These are phyloP conservation scores for Drosophila antonietae DNA, from an alignment of 2,888 invertebrate genomes.

Conservation along the genomic window DNA sequence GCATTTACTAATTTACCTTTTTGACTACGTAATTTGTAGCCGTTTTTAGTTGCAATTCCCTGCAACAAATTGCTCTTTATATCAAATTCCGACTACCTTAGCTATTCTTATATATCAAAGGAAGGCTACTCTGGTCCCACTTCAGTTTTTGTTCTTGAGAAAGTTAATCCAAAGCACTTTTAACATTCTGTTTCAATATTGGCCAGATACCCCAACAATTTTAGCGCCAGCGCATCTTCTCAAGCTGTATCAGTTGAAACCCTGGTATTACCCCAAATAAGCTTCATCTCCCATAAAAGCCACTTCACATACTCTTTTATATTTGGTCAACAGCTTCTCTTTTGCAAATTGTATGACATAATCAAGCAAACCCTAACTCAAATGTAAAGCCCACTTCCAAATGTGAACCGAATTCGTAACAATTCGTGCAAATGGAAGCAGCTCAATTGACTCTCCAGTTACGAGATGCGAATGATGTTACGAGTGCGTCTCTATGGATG, in stretches of 20 bases:
- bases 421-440: slow-evolving; percentile 44
- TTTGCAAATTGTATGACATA: slow-evolving; percentile 39
- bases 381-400: slow-evolving; percentile 14
- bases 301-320: slow-evolving; percentile 6
- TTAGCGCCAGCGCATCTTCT: not conserved
- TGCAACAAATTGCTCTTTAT: too few relatives aligned
- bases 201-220: not conserved
- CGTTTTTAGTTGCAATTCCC: too few relatives aligned
- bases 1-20: too few relatives aligned
- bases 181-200: not conserved
- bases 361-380: slow-evolving; percentile 18
- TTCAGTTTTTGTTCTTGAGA: not conserved
- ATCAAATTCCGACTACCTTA: not conserved
- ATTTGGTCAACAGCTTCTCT: not conserved
- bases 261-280: not conserved
- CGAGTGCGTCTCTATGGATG: slow-evolving; percentile 24
- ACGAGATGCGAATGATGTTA: slow-evolving; percentile 28
- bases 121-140: not conserved
- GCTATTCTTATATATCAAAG: not conserved
- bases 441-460: slow-evolving; percentile 41
- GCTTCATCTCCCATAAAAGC: not conserved
- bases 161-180: not conserved
- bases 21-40: too few relatives aligned
- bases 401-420: slow-evolving; percentile 39
- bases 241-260: not conserved